These are phyloP conservation scores for Sparus aurata DNA, from an alignment of 2,797 vertebrate genomes.

Conservation along the genomic window DNA sequence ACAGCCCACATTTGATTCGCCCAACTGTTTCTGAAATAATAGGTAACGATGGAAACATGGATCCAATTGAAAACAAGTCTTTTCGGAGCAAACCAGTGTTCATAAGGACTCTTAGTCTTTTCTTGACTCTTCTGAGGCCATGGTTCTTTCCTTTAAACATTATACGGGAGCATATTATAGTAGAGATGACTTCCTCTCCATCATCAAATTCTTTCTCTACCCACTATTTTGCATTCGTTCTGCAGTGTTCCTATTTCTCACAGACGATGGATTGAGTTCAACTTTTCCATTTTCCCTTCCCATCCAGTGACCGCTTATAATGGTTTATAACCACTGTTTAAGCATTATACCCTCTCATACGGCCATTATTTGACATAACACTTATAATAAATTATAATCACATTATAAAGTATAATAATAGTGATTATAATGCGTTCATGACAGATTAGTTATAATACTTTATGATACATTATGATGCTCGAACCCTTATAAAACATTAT, in stretches of 20 bases:
- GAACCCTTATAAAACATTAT: too few relatives aligned
- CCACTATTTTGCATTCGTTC: constrained; percentile 40
- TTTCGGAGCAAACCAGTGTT: constrained; percentile 26
- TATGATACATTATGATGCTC: too few relatives aligned
- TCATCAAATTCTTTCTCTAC: constrained; percentile 35
- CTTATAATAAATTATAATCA: too few relatives aligned
- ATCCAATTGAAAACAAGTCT: constrained; percentile 27
- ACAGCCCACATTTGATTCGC: constrained; percentile 1
- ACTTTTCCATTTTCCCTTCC: constrained; percentile 23
- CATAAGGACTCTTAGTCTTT: constrained; percentile 30
- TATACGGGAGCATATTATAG: constrained; percentile 36
- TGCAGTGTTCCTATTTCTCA: constrained; percentile 25
- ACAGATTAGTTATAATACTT: too few relatives aligned
- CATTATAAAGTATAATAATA: too few relatives aligned
- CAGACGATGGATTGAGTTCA: constrained; percentile 32
- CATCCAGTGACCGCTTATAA: too few relatives aligned
- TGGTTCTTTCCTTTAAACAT: constrained; percentile 47
- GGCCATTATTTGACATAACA: too few relatives aligned
- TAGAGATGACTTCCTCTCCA: constrained; percentile 33
- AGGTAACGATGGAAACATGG: constrained; percentile 24
- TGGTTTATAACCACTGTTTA: too few relatives aligned
- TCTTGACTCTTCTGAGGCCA: background rate
- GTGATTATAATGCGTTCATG: too few relatives aligned
- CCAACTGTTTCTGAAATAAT: constrained; percentile 32
- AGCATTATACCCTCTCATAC: too few relatives aligned